A percentile compares a stretch with the other conserved stretches of the same genome.
These are phyloP conservation scores for Nowickia ferox DNA, from an alignment of 2,888 invertebrate species.

Conservation along the genomic window DNA sequence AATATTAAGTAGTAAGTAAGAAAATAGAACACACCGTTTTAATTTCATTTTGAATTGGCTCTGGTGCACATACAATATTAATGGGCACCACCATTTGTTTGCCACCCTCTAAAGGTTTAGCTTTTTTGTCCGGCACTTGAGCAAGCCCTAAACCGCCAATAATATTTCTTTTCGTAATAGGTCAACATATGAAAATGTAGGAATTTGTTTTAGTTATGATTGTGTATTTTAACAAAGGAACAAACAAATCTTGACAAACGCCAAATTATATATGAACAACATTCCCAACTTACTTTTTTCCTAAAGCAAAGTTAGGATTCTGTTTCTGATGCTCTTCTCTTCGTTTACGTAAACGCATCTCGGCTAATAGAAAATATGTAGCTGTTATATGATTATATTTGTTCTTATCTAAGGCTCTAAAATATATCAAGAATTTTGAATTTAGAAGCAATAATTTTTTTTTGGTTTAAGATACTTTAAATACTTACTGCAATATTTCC, in stretches of 20 bases:
- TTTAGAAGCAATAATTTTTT: not conserved
- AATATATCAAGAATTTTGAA: slow-evolving; percentile 13
- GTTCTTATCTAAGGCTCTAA: slow-evolving; percentile 94
- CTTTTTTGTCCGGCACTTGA: slow-evolving; percentile 74
- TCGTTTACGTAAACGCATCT: slow-evolving; percentile 92
- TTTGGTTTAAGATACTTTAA: not conserved
- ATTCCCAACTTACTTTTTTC: slow-evolving; percentile 65
- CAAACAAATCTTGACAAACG: not conserved
- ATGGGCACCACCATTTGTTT: slow-evolving; percentile 78
- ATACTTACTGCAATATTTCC: slow-evolving; percentile 92
- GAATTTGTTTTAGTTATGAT: slow-evolving; percentile 62
- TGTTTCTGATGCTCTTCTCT: slow-evolving; percentile 86
- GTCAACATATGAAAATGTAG: slow-evolving; percentile 63
- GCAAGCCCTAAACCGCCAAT: slow-evolving; percentile 66
- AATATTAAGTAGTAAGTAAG: slow-evolving; percentile 49
- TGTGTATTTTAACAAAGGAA: slow-evolving; percentile 27
- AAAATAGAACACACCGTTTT: slow-evolving; percentile 75
- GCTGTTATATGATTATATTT: slow-evolving; percentile 99
- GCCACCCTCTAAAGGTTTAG: slow-evolving; percentile 76
- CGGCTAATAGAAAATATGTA: slow-evolving; percentile 98
- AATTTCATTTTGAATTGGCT: slow-evolving; percentile 74
- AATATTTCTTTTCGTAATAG: slow-evolving; percentile 66
- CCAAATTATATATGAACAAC: not conserved
- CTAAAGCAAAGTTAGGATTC: slow-evolving; percentile 73
- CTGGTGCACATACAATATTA: slow-evolving; percentile 79